phyloP scores from a whole-genome alignment of 2,797 vertebrate genomes.

The Anas georgica region DNA sequence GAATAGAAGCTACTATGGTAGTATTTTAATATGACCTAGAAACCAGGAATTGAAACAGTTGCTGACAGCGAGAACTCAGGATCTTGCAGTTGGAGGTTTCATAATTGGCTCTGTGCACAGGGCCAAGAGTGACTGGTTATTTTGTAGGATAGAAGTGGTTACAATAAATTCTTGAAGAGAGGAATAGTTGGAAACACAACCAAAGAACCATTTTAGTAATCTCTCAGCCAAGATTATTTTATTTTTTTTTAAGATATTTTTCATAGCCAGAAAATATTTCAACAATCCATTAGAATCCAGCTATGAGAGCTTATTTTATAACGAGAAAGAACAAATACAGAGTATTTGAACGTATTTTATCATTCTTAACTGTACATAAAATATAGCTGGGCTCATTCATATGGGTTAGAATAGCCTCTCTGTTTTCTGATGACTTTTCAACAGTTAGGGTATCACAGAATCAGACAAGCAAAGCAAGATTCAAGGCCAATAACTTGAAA shows the following conservation, averaged over 20 bases:
- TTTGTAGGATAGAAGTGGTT: not conserved
- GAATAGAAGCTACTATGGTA: not conserved
- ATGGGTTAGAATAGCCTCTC: not conserved
- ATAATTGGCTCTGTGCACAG: not conserved
- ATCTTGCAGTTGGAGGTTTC: not conserved
- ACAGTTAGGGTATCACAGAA: not conserved
- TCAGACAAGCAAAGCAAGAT: not conserved
- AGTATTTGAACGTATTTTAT: not conserved
- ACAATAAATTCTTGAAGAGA: not conserved
- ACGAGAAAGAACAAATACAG: not conserved
- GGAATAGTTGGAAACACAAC: not conserved
- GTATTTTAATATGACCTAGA: constrained; percentile 57
- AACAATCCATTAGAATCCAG: not conserved
- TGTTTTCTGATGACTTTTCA: not conserved
- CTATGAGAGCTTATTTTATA: not conserved
- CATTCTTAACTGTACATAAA: not conserved
- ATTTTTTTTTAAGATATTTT: not conserved
- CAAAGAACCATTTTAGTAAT: not conserved
- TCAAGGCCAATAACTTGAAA: not conserved
- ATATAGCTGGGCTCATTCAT: not conserved
- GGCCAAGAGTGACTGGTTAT: not conserved
- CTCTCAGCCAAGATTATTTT: not conserved
- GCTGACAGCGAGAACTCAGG: constrained; percentile 21
- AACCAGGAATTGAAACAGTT: constrained; percentile 20
- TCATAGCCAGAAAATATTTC: not conserved